A percentile compares a stretch with the other conserved stretches of the same genome.
phyloP scores from a whole-genome alignment of 1,140 invertebrate genomes.

The Drosophila burlai region DNA sequence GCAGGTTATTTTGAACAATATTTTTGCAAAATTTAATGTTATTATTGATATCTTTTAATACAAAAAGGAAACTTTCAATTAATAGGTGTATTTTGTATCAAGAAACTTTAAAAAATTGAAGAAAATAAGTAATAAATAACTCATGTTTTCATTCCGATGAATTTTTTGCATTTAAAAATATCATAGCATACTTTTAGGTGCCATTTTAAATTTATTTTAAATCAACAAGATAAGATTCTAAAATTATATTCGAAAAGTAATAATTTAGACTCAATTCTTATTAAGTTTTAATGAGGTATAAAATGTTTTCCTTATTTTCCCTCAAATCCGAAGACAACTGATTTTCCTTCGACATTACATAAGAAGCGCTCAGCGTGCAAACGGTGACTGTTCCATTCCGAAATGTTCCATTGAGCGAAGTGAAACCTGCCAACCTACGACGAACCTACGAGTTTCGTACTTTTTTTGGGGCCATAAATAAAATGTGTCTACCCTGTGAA shows the following conservation, averaged over 20 bases:
- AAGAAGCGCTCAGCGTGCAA: slow-evolving; percentile 50
- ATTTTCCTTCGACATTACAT: slow-evolving; percentile 46
- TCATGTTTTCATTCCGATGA: not conserved
- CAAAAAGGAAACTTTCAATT: no score
- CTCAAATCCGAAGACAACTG: not conserved
- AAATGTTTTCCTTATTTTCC: not conserved
- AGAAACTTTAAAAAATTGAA: not conserved
- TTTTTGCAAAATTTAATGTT: no score
- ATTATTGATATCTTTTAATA: no score
- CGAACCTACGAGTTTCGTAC: slow-evolving; percentile 41
- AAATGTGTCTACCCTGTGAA: slow-evolving; percentile 68
- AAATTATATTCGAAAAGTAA: no score
- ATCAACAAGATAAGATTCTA: no score
- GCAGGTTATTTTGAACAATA: no score
- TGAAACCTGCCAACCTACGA: slow-evolving; percentile 27
- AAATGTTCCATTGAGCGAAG: slow-evolving; percentile 47
- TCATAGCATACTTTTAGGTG: no score
- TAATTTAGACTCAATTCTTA: not conserved
- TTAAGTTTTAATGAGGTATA: no score
- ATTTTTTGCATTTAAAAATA: no score
- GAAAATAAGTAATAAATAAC: no score
- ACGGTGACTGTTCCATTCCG: slow-evolving; percentile 74
- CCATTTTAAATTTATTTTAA: not conserved
- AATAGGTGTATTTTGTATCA: no score
- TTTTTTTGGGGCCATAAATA: slow-evolving; percentile 48